Percentiles rank a stretch among this genome's conserved stretches.
Conservation (phyloP, 2,797 vertebrate genomes). For the Tenualosa thibaudeaui region DNA sequence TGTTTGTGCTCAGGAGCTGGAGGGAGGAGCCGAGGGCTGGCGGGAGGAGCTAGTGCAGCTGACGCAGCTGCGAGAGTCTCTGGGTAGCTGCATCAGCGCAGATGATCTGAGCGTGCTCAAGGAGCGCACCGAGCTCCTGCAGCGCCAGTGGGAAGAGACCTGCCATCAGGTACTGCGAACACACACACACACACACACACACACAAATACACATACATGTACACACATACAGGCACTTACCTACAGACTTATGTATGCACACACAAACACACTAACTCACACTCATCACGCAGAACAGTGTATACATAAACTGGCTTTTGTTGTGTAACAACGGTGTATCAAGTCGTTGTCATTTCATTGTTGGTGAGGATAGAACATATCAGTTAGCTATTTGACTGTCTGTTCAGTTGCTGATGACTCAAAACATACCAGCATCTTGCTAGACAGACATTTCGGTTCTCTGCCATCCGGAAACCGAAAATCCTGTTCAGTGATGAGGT, state of each 20-base stretch:
- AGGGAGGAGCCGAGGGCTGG: conserved; percentile 80
- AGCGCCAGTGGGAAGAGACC: conserved; percentile 95
- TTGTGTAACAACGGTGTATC: background rate
- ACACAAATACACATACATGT: background rate
- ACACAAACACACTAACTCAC: background rate
- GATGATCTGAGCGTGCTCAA: conserved; percentile 90
- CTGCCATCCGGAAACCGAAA: background rate
- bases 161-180: conserved; percentile 86
- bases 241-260: background rate
- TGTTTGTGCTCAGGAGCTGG: conserved; percentile 27
- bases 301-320: too few relatives aligned
- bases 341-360: background rate
- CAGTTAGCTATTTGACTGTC: background rate
- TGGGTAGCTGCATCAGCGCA: conserved; percentile 78
- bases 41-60: conserved; percentile 87
- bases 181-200: conserved; percentile 26
- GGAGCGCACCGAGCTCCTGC: conserved; percentile 89
- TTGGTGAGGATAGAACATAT: background rate
- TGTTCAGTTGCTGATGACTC: background rate
- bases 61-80: conserved; percentile 80
- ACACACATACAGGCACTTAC: background rate
- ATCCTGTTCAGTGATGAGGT: background rate
- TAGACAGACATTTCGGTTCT: conserved; percentile 9
- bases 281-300: background rate
- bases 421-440: background rate